Conservation (phyloP, 2,113 vertebrate genomes). For the Eubucco bourcierii region DNA sequence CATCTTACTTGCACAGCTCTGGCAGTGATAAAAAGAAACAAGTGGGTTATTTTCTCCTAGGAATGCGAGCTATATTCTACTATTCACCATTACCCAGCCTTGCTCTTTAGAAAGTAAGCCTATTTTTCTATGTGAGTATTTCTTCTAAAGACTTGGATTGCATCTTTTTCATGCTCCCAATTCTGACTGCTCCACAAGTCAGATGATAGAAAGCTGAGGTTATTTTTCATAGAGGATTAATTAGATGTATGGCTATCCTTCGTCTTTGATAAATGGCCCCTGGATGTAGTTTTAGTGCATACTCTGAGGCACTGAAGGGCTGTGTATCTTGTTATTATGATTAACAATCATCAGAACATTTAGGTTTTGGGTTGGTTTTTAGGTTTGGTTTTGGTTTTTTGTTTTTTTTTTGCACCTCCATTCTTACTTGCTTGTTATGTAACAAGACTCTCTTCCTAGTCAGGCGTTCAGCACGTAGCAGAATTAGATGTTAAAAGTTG, state of each 20-base stretch:
- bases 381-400: not conserved
- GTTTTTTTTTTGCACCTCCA: conserved; percentile 1
- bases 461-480: conserved; percentile 20
- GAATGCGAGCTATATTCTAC: conserved; percentile 29
- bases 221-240: conserved; percentile 47
- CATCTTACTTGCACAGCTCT: conserved; percentile 19
- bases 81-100: conserved; percentile 17
- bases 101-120: conserved; percentile 54
- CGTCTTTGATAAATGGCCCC: not conserved
- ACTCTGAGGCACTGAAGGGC: conserved; percentile 19
- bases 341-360: not conserved
- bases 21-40: not conserved
- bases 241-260: conserved; percentile 16
- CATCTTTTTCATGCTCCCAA: conserved; percentile 20
- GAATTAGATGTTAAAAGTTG: conserved; percentile 37
- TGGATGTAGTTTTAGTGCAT: conserved; percentile 1
- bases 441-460: conserved; percentile 29
- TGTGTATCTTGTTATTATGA: not conserved
- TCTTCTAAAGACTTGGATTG: conserved; percentile 40
- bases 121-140: conserved; percentile 59
- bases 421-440: conserved; percentile 26
- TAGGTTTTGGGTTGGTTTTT: not conserved
- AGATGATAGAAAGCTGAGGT: conserved; percentile 4
- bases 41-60: conserved; percentile 44
- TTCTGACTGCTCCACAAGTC: conserved; percentile 51